Base-by-base conservation (phyloP, 2,113 vertebrate genomes). In the Apteryx mantelli region DNA sequence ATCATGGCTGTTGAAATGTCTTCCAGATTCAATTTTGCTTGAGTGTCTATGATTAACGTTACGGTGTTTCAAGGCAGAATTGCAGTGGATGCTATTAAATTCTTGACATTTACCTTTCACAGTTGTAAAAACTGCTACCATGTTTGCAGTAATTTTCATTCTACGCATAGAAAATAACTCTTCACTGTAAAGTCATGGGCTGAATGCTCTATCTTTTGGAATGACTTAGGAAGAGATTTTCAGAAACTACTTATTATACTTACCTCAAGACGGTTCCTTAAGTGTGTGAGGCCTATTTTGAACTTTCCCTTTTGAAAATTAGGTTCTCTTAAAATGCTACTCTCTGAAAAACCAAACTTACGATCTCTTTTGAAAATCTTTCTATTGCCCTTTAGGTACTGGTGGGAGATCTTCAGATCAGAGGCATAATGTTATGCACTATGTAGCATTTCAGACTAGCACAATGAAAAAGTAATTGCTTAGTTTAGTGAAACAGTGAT, bases 401-500 rank as follows among this genome's bases (percentile, higher is more conserved):
- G 61, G 65, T 78, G 61, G 32, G 56, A 95, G 65, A 71, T 71
- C 38, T 77, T 55, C 34, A n/a, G 79, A 81, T 56, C 46, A 95
- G 89, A 88, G 91, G 52, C 61, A 36, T 0, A 0, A 65, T 88
- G 69, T 89, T 93, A 84, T 78, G 94, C 69, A 63, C 48, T 48
- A 50, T 70, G 42, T 69, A 61, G 77, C 38, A 8, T 78, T 93
- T 89, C 93, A 69, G 88, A 66, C 82, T 68, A 84, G 88, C 38
- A 50, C 64, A 94, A 94, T 8, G 3, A 79, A 95, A 88, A 91
- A 73, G 52, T 88, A 93, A 95, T 95, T 95, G 76, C 89, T 94
- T 83, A 44, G 24, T 91, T 95, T 74, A 95, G 88, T 81, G 90
- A 82, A 93, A 90, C 34, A 34, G 82, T 0, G 2, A 53, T 40